Evolutionary conservation across 2,113 vertebrate genomes (phyloP).

Genomic region (Isurus oxyrinchus): DNA sequence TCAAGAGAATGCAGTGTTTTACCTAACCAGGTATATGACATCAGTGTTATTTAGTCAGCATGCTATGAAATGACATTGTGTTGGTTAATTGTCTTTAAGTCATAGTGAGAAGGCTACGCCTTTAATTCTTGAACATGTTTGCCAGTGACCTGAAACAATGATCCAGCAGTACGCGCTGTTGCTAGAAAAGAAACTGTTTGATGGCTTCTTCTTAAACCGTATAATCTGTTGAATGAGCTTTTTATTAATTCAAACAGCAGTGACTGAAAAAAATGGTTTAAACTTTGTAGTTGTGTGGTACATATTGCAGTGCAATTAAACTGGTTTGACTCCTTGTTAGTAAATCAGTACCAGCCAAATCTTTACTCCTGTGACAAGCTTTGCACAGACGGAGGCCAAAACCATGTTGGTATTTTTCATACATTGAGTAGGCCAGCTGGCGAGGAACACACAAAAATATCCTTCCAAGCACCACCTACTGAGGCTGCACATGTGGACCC

Average conservation of each 20-base stretch:
- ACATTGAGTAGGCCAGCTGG: constrained; percentile 50
- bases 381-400: neutral
- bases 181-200: neutral
- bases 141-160: neutral
- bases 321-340: constrained; percentile 25
- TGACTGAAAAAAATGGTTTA: constrained; percentile 3
- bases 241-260: neutral
- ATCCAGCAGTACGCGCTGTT: neutral
- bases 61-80: neutral
- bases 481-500: constrained; percentile 55
- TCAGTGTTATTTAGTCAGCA: neutral
- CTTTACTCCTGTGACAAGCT: constrained; percentile 27
- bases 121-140: neutral
- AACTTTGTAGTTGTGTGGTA: neutral
- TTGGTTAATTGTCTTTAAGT: neutral
- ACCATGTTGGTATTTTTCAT: neutral
- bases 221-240: neutral
- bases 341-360: constrained; percentile 13
- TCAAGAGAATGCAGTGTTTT: neutral
- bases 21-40: neutral
- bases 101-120: neutral
- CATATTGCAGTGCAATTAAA: constrained; percentile 16
- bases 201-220: neutral
- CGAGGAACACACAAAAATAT: constrained; percentile 44
- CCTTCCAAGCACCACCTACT: constrained; percentile 46